phyloP scores from a whole-genome alignment of 2,113 vertebrate genomes.

The Oreamnos americanus region DNA sequence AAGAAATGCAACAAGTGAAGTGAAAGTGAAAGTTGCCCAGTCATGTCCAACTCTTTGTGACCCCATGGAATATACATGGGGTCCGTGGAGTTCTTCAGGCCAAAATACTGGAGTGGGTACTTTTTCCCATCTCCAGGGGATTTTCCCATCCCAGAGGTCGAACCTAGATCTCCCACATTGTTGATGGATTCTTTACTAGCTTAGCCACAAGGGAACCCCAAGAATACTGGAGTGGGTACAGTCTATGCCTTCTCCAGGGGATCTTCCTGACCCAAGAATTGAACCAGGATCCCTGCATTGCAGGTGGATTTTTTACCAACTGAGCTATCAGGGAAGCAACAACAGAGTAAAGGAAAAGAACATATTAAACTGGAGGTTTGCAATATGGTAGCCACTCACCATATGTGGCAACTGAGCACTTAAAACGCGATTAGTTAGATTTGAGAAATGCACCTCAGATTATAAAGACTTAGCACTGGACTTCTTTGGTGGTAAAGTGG shows the following conservation, averaged over 20 bases:
- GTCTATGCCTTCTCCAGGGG: background rate
- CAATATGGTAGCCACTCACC: background rate
- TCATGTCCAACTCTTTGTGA: background rate
- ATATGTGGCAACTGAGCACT: background rate
- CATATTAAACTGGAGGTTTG: background rate
- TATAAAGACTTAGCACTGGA: background rate
- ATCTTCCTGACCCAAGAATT: background rate
- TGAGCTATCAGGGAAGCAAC: background rate
- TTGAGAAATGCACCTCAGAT: background rate
- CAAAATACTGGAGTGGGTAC: background rate
- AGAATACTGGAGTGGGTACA: background rate
- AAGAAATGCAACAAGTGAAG: background rate
- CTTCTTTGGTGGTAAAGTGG: background rate
- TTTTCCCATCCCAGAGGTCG: background rate
- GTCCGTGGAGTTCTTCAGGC: background rate
- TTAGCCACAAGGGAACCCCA: background rate
- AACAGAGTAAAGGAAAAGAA: background rate
- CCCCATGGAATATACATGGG: background rate
- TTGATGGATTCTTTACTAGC: background rate
- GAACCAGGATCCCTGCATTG: background rate
- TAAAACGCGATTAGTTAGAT: background rate
- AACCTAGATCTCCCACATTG: background rate
- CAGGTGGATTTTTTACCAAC: background rate
- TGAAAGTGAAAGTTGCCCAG: background rate
- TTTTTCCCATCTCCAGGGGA: background rate